Conservation (phyloP, 2,888 invertebrate genomes). For the Axea sp. region DNA sequence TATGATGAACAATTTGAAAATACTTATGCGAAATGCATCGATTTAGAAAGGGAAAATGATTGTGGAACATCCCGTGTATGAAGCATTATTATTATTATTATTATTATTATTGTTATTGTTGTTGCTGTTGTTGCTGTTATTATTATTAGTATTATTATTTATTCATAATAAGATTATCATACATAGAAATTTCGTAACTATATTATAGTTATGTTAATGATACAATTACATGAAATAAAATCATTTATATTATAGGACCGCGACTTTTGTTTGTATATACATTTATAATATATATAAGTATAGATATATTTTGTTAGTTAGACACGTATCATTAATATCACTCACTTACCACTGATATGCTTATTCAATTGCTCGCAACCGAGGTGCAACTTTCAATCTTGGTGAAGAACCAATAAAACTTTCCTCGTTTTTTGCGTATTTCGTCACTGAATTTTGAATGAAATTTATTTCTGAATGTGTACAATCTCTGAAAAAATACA, state of each 20-base stretch:
- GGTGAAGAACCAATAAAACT: constrained; percentile 25
- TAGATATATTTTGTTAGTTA: constrained; percentile 36
- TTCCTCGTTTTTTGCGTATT: no score
- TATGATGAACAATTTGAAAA: no score
- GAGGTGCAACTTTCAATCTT: constrained; percentile 42
- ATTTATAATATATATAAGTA: constrained; percentile 59
- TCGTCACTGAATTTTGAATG: no score
- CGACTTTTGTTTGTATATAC: constrained; percentile 32
- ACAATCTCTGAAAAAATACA: no score
- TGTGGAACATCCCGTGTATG: constrained; percentile 14
- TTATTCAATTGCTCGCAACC: constrained; percentile 58
- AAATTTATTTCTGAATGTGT: no score
- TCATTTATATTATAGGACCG: constrained; percentile 23
- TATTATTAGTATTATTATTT: constrained; percentile 3
- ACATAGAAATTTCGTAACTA: constrained; percentile 48
- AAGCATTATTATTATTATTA: no score
- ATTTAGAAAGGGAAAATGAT: constrained; percentile 15
- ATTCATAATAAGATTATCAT: constrained; percentile 25
- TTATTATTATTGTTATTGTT: no score
- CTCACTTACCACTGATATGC: constrained; percentile 63
- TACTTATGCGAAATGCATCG: constrained; percentile 5
- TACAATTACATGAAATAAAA: constrained; percentile 26
- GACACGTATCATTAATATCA: constrained; percentile 56
- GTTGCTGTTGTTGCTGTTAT: no score
- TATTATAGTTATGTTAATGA: constrained; percentile 36